Evolutionary conservation across 1,140 invertebrate species (phyloP).

Genomic region (Agrypnia vestita): DNA sequence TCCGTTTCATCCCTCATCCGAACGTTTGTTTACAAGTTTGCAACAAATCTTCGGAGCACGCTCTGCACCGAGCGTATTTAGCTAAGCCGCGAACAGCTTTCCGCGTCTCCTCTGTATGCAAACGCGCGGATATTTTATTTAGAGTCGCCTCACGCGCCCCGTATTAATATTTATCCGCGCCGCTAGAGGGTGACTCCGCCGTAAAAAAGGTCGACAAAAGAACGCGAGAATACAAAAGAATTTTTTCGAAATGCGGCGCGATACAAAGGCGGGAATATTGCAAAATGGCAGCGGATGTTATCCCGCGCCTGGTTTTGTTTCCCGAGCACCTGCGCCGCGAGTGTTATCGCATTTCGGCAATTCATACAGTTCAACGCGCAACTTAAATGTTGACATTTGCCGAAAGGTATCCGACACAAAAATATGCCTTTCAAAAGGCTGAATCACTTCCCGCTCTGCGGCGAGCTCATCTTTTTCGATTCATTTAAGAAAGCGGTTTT

Average conservation of each 20-base stretch:
- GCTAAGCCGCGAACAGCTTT: constrained; percentile 30
- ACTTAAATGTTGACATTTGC: constrained; percentile 8
- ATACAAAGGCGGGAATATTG: constrained; percentile 11
- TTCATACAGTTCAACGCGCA: constrained; percentile 18
- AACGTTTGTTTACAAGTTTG: no score
- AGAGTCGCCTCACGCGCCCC: constrained; percentile 28
- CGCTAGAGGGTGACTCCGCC: constrained; percentile 3
- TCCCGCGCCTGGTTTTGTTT: constrained; percentile 5
- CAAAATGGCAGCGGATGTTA: constrained; percentile 8
- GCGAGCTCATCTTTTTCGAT: no score
- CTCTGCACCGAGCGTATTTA: constrained; percentile 17
- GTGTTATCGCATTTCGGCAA: constrained; percentile 9
- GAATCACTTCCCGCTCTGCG: no score
- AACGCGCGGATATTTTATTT: constrained; percentile 40
- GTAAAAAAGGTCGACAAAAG: constrained; percentile 34
- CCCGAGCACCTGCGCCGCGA: constrained; percentile 6
- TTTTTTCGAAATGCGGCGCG: constrained; percentile 17
- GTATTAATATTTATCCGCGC: constrained; percentile 35
- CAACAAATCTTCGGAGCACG: no score
- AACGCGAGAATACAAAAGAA: constrained; percentile 27
- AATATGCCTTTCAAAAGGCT: no score
- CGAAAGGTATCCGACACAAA: background rate
- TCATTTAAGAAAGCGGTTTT: no score
- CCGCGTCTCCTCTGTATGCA: constrained; percentile 10
- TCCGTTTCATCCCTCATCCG: no score